Evolutionary conservation across 2,888 invertebrate genomes (phyloP).

Genomic region (Eupithecia inturbata): DNA sequence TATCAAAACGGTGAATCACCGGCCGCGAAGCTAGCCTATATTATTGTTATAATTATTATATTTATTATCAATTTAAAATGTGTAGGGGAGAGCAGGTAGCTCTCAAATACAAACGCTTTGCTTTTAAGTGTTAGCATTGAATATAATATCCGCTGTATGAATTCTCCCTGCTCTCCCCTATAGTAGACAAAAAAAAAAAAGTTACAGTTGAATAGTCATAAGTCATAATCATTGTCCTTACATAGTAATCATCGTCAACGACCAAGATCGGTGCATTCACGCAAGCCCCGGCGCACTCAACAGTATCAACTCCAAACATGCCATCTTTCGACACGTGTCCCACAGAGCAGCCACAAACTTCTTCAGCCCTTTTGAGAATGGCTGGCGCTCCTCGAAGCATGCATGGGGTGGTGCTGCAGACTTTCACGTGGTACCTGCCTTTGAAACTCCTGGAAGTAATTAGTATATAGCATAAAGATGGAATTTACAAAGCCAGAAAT

Average conservation of each 20-base stretch:
- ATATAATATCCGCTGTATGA: too few relatives aligned
- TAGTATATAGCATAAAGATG: background rate
- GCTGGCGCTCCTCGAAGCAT: conserved; percentile 72
- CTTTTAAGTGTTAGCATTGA: too few relatives aligned
- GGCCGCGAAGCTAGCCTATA: too few relatives aligned
- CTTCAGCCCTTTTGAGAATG: conserved; percentile 63
- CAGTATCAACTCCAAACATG: conserved; percentile 71
- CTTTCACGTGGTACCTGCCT: conserved; percentile 72
- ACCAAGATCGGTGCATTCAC: conserved; percentile 72
- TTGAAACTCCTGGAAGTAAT: conserved; percentile 58
- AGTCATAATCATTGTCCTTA: conserved; percentile 57
- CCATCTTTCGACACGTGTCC: conserved; percentile 65
- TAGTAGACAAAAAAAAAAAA: too few relatives aligned
- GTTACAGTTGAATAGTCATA: too few relatives aligned
- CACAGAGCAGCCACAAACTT: conserved; percentile 59
- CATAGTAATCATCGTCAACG: conserved; percentile 76
- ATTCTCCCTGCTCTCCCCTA: too few relatives aligned
- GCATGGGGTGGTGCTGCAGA: conserved; percentile 73
- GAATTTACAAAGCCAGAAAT: background rate
- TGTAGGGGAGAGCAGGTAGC: too few relatives aligned
- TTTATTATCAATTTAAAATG: too few relatives aligned
- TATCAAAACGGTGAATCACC: too few relatives aligned
- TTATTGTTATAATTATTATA: too few relatives aligned
- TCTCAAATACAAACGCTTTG: too few relatives aligned
- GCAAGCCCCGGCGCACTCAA: conserved; percentile 75